These are phyloP conservation scores for Drosophila anceps DNA, from an alignment of 2,888 invertebrate species.

Conservation along the genomic window DNA sequence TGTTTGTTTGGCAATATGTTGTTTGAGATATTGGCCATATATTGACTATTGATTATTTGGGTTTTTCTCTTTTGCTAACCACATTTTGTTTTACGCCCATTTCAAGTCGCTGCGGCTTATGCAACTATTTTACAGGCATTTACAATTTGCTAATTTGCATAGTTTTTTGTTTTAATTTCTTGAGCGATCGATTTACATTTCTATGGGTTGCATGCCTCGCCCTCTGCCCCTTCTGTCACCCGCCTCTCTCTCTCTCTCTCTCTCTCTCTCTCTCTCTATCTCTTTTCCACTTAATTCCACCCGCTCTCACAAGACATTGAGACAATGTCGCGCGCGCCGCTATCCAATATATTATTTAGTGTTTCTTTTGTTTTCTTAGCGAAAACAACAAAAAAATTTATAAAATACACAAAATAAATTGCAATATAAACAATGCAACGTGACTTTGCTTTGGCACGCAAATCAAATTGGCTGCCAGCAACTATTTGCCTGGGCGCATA, in stretches of 20 bases:
- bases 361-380: conserved; percentile 19
- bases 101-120: conserved; percentile 37
- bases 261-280: background rate
- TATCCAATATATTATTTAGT: conserved; percentile 13
- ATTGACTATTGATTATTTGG: conserved; percentile 30
- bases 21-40: conserved; percentile 11
- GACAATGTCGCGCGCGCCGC: conserved; percentile 14
- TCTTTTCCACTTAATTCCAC: background rate
- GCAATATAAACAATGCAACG: conserved; percentile 57
- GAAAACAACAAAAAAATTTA: conserved; percentile 43
- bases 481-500: conserved; percentile 33
- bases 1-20: conserved; percentile 36
- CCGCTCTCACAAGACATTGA: conserved; percentile 13
- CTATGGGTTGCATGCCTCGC: conserved; percentile 45
- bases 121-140: conserved; percentile 54
- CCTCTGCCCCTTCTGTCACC: background rate
- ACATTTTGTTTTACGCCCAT: conserved; percentile 46
- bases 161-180: conserved; percentile 72
- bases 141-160: conserved; percentile 66
- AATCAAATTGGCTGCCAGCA: conserved; percentile 46
- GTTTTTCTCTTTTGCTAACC: conserved; percentile 25
- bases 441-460: conserved; percentile 68
- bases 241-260: background rate
- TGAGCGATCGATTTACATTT: conserved; percentile 72
- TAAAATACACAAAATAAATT: conserved; percentile 60